Evolutionary conservation across 2,797 vertebrate genomes (phyloP).

Genomic region (Sarcoramphus papa): DNA sequence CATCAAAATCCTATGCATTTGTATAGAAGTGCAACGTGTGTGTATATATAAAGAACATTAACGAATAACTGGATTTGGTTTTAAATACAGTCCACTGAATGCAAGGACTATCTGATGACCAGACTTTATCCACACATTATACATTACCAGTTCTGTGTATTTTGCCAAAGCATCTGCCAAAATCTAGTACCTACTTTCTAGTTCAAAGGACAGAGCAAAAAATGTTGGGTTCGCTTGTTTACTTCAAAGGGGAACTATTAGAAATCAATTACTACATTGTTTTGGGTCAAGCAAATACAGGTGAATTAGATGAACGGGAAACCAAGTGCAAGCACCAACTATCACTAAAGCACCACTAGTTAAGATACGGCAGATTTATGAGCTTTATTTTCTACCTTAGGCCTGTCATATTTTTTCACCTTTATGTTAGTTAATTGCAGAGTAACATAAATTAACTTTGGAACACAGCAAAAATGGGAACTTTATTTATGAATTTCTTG

Average conservation of each 20-base stretch:
- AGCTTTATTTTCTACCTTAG: slow-evolving; percentile 76
- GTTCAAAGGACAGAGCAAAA: neutral
- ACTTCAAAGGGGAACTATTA: slow-evolving; percentile 33
- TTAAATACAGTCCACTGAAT: neutral
- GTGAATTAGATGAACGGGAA: slow-evolving; percentile 56
- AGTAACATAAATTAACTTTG: slow-evolving; percentile 85
- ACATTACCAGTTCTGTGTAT: neutral
- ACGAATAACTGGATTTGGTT: neutral
- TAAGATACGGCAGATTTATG: slow-evolving; percentile 78
- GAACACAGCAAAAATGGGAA: slow-evolving; percentile 80
- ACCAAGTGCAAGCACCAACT: slow-evolving; percentile 57
- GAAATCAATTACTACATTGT: slow-evolving; percentile 62
- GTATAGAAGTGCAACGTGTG: neutral
- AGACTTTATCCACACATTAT: neutral
- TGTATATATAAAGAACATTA: neutral
- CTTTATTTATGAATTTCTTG: slow-evolving; percentile 91
- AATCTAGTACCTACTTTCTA: neutral
- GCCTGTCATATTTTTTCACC: slow-evolving; percentile 81
- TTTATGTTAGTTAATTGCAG: slow-evolving; percentile 84
- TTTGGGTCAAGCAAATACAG: slow-evolving; percentile 35
- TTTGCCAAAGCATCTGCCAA: neutral
- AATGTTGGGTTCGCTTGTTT: neutral
- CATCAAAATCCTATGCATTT: neutral
- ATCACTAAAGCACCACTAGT: slow-evolving; percentile 74
- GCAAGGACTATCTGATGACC: neutral